Base-by-base conservation (phyloP, 2,797 vertebrate genomes). In the Lagodon rhomboides region DNA sequence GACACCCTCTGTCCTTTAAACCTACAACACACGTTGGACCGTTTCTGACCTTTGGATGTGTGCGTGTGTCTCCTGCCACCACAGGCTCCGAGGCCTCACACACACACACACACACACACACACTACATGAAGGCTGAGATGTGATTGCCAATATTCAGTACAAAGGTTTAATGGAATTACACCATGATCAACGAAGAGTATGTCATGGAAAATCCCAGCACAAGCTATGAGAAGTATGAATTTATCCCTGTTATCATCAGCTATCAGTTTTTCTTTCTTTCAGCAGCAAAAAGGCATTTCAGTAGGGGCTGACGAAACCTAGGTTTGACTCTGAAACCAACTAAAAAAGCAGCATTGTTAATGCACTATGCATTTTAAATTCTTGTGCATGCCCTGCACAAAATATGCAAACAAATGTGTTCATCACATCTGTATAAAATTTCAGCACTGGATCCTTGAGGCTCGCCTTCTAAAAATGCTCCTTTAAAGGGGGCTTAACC, bases 281-380 rank as follows among this genome's bases (percentile, higher is more conserved):
- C 87, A 92, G 89, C 88, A 92, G 92, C 88, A 93, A 93, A 89
- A 94, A 95, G 91, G 93, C 92, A 92, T 95, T 93, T 95, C 82
- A 89, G 86, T 82, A 83, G 87, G 93, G 90, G 87, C 85, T 75
- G 87, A 90, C 75, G 44, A 92, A 93, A 92, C 80, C 85, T 84
- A 93, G 67, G 77, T 83, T 84, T 77, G 80, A 87, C 85, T 91
- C 84, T 62, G 76, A 89, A 90, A 90, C 84, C 75, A 91, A 86
- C 82, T 73, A 89, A 91, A 92, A 85, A 94, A 95, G 94, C 95
- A 96, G 94, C 94, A 92, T 93, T 79, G 80, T 88, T 88, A 90
- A 94, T 90, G 93, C 92, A 91, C 82, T 76, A 92, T 82, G 90
- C 92, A 94, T 94, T 90, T 92, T 73, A 83, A 89, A 86, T 83